A percentile compares a stretch with the other conserved stretches of the same genome.
Conservation (phyloP, 2,888 invertebrate genomes). For the Laspeyria flexula region DNA sequence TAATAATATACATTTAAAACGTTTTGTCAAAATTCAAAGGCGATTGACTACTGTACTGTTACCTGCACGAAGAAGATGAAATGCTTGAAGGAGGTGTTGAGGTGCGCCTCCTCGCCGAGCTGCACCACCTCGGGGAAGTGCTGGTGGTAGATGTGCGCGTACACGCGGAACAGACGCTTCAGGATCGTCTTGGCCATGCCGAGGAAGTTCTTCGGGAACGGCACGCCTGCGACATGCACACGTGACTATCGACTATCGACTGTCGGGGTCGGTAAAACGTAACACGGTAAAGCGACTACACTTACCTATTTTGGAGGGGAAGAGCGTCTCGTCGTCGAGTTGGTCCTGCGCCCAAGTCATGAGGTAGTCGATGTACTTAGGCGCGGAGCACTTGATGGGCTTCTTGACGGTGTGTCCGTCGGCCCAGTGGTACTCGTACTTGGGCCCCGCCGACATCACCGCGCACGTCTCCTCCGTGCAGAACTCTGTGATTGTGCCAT, state of each 20-base stretch:
- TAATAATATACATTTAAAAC: too few relatives aligned
- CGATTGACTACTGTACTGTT: too few relatives aligned
- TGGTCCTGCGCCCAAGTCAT: constrained; percentile 99
- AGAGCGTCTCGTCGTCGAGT: constrained; percentile 98
- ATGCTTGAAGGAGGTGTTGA: constrained; percentile 99
- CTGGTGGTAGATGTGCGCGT: constrained; percentile 99
- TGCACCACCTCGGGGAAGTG: constrained; percentile 99
- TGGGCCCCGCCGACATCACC: constrained; percentile 99
- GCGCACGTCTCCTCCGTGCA: constrained; percentile 98
- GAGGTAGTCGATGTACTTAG: constrained; percentile 99
- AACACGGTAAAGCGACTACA: too few relatives aligned
- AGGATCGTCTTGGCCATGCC: constrained; percentile 99
- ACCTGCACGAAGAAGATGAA: constrained; percentile 99
- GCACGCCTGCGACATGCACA: constrained; percentile 89
- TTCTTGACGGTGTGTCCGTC: constrained; percentile 99
- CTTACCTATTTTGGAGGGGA: constrained; percentile 96
- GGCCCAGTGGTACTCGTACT: constrained; percentile 99
- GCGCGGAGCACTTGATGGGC: constrained; percentile 99
- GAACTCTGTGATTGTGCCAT: constrained; percentile 99
- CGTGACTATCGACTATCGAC: not conserved
- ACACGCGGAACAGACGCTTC: constrained; percentile 98
- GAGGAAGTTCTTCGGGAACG: constrained; percentile 99
- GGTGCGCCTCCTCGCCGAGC: constrained; percentile 98
- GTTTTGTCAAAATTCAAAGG: too few relatives aligned
- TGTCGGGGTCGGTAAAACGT: too few relatives aligned